phyloP scores from a whole-genome alignment of 2,113 vertebrate species.

The Polypterus bichir region DNA sequence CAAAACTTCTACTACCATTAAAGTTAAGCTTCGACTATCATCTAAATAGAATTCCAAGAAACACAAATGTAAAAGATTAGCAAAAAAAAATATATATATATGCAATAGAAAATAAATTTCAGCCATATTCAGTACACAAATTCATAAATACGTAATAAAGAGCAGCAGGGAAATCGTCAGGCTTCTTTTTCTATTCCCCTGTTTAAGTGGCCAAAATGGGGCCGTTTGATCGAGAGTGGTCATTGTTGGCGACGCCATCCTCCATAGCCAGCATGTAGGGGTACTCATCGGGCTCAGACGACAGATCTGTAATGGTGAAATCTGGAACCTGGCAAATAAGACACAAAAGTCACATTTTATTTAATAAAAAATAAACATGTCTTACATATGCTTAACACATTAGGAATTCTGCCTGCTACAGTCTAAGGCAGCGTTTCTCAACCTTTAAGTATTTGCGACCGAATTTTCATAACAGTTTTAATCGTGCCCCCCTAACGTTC shows the following conservation, averaged over 20 bases:
- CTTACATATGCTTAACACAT: too few species aligned
- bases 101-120: background rate
- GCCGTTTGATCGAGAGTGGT: background rate
- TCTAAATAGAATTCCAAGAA: background rate
- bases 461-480: too few species aligned
- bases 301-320: constrained; percentile 49
- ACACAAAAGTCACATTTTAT: constrained; percentile 21
- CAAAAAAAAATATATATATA: background rate
- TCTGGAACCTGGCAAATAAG: constrained; percentile 43
- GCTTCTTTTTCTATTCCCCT: background rate
- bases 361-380: too few species aligned
- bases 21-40: background rate
- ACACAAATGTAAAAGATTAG: background rate
- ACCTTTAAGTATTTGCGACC: too few species aligned
- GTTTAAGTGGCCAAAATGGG: background rate
- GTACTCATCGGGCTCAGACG: constrained; percentile 53
- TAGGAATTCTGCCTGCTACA: constrained; percentile 14
- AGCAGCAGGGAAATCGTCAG: background rate
- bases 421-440: constrained; percentile 6
- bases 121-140: constrained; percentile 2
- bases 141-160: background rate
- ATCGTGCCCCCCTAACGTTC: too few species aligned
- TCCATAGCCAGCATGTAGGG: constrained; percentile 10
- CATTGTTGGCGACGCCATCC: background rate
- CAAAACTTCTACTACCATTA: background rate